Percentiles rank a stretch among this genome's conserved stretches.
These are phyloP conservation scores for Rhagoletis pomonella DNA, from an alignment of 1,140 invertebrate genomes.

Conservation along the genomic window DNA sequence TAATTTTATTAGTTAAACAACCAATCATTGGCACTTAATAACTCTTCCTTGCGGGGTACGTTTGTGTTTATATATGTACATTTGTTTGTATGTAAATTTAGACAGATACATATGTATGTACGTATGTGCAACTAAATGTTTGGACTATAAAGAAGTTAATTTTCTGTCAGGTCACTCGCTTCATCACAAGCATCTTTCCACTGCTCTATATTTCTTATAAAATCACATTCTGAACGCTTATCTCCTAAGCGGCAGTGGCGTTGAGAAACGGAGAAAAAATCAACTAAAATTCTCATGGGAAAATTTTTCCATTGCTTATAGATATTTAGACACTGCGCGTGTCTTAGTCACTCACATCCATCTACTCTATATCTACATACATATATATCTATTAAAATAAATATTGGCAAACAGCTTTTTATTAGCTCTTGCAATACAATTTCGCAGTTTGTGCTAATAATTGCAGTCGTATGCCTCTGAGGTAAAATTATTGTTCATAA, in stretches of 20 bases:
- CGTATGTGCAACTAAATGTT: background rate
- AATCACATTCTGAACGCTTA: slow-evolving; percentile 28
- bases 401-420: no score
- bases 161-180: background rate
- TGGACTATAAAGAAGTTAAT: background rate
- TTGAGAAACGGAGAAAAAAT: background rate
- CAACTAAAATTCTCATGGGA: background rate
- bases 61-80: no score
- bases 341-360: no score
- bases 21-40: background rate
- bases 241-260: background rate
- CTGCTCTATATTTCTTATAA: background rate
- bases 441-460: no score
- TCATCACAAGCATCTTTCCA: no score
- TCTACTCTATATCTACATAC: no score
- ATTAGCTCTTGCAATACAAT: no score
- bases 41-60: no score
- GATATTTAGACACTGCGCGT: background rate
- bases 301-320: slow-evolving; percentile 13
- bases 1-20: no score
- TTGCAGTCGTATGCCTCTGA: no score
- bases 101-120: background rate
- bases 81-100: no score
- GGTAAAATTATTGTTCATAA: background rate
- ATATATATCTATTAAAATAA: no score